Percentiles rank a stretch among this genome's conserved stretches.
Conservation (phyloP, 2,113 vertebrate species). For the Serilophus lunatus region DNA sequence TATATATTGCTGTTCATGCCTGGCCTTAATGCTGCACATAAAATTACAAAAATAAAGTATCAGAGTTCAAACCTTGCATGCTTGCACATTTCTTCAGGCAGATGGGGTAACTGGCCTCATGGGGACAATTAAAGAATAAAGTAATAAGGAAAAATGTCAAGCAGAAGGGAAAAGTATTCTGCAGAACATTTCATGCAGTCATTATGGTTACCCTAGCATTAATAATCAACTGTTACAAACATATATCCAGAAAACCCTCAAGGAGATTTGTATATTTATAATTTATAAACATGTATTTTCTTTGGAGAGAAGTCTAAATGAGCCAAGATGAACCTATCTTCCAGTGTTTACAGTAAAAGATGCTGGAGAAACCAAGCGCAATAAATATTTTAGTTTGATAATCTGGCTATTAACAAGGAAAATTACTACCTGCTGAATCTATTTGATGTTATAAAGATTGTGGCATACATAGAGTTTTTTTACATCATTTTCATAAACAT, state of each 20-base stretch:
- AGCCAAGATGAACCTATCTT: background rate
- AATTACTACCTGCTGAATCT: background rate
- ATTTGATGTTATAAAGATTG: background rate
- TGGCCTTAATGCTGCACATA: conserved; percentile 6
- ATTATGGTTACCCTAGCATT: conserved; percentile 6
- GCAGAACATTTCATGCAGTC: conserved; percentile 9
- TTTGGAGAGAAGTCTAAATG: conserved; percentile 31
- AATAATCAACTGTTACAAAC: conserved; percentile 37
- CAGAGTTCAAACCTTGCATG: background rate
- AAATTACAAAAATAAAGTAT: conserved; percentile 33
- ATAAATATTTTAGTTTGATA: conserved; percentile 45
- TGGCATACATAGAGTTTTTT: background rate
- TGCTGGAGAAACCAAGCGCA: conserved; percentile 15
- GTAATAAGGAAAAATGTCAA: conserved; percentile 58
- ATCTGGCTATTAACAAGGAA: conserved; percentile 24
- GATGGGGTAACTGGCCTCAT: conserved; percentile 34
- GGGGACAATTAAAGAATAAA: conserved; percentile 59
- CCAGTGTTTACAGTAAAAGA: conserved; percentile 31
- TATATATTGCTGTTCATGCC: background rate
- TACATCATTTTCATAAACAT: background rate
- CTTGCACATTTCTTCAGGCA: conserved; percentile 14
- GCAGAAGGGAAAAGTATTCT: conserved; percentile 40
- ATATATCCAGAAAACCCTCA: conserved; percentile 37
- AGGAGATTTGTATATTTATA: conserved; percentile 52
- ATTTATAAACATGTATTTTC: conserved; percentile 59